Evolutionary conservation across 2,113 vertebrate genomes (phyloP).

Genomic region (Gymnorhina tibicen): DNA sequence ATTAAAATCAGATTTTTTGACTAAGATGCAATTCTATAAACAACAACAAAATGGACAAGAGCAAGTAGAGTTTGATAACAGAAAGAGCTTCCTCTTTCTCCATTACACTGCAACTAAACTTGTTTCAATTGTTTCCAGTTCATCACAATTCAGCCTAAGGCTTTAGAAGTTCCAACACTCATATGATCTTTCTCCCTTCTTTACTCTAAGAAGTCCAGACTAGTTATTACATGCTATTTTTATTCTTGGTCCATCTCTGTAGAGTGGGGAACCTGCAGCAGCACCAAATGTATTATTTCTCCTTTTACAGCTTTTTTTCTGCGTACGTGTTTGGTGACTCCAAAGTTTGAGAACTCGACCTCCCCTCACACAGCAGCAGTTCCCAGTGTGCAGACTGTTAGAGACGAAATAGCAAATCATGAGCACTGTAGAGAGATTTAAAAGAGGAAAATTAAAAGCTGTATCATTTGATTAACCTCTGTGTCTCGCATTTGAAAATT

Average conservation of each 20-base stretch:
- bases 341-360: background rate
- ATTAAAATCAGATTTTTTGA: background rate
- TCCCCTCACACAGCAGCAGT: background rate
- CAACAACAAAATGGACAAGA: background rate
- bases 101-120: background rate
- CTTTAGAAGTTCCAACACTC: background rate
- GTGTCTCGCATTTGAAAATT: constrained; percentile 6
- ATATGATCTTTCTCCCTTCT: background rate
- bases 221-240: background rate
- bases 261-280: background rate
- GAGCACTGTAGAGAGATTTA: background rate
- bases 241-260: background rate
- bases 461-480: constrained; percentile 17
- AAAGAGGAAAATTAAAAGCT: constrained; percentile 14
- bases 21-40: background rate
- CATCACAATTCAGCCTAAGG: background rate
- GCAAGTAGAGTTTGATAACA: background rate
- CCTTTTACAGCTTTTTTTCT: background rate
- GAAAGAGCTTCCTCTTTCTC: background rate
- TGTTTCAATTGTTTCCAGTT: background rate
- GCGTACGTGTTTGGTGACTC: background rate
- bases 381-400: background rate
- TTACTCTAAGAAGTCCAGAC: background rate
- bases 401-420: background rate
- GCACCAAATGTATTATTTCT: background rate